A percentile compares a stretch with the other conserved stretches of the same genome.
Conservation (phyloP, 2,888 invertebrate genomes). For the Scelioninae gen. 1 region DNA sequence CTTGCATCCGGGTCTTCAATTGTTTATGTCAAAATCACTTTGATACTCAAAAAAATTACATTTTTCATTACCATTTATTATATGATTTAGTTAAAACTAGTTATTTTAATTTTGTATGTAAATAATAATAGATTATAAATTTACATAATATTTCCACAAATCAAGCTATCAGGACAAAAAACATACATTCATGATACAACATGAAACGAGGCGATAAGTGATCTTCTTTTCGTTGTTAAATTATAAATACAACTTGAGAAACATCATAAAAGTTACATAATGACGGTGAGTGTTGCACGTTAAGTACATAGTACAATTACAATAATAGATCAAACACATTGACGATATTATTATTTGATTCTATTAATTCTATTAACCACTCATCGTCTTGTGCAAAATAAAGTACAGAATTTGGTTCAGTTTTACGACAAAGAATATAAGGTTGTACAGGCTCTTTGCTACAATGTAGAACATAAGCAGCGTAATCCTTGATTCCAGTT, state of each 20-base stretch:
- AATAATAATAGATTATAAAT: no score
- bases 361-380: conserved; percentile 15
- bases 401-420: not conserved
- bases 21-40: no score
- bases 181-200: not conserved
- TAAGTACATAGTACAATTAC: conserved; percentile 1
- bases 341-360: not conserved
- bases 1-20: no score
- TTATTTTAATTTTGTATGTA: no score
- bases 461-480: not conserved
- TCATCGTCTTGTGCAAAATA: conserved; percentile 7
- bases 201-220: not conserved
- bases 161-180: no score
- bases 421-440: not conserved
- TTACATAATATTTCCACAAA: no score
- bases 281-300: not conserved
- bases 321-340: conserved; percentile 16
- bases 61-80: no score
- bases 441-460: not conserved
- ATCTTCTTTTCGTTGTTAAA: conserved; percentile 2
- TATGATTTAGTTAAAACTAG: no score
- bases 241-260: conserved; percentile 7
- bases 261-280: conserved; percentile 7
- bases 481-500: not conserved
- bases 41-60: no score